These are phyloP conservation scores for Illadopsis cleaveri DNA, from an alignment of 2,113 vertebrate species.

Conservation along the genomic window DNA sequence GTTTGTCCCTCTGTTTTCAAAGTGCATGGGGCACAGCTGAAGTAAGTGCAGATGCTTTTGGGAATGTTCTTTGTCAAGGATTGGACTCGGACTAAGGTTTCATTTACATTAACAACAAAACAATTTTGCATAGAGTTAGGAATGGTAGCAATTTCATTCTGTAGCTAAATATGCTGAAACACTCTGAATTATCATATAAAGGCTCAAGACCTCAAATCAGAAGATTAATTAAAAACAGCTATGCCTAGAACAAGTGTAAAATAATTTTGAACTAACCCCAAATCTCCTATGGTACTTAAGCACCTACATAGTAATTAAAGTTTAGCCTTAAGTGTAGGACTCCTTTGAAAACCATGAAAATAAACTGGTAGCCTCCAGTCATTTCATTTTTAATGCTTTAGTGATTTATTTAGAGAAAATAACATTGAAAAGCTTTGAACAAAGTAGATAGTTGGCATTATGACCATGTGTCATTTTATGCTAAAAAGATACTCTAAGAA, in stretches of 20 bases:
- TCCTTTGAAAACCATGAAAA: neutral
- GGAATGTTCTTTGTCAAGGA: neutral
- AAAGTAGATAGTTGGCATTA: neutral
- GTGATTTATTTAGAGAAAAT: neutral
- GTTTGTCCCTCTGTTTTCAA: neutral
- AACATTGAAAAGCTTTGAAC: neutral
- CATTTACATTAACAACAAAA: neutral
- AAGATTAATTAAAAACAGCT: neutral
- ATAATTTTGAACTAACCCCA: neutral
- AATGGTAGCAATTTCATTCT: neutral
- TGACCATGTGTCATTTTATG: neutral
- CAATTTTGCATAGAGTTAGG: neutral
- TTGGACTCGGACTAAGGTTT: neutral
- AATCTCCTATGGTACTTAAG: neutral
- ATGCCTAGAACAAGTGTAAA: neutral
- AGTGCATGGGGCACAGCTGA: neutral
- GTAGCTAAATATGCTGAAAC: neutral
- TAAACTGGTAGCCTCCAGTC: neutral
- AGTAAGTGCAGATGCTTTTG: neutral
- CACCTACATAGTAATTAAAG: neutral
- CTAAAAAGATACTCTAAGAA: neutral
- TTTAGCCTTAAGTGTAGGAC: neutral
- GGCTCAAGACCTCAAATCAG: neutral
- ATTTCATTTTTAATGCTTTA: neutral
- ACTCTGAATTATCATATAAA: neutral